phyloP scores from a whole-genome alignment of 2,797 vertebrate genomes.

The Lutjanus campechanus region DNA sequence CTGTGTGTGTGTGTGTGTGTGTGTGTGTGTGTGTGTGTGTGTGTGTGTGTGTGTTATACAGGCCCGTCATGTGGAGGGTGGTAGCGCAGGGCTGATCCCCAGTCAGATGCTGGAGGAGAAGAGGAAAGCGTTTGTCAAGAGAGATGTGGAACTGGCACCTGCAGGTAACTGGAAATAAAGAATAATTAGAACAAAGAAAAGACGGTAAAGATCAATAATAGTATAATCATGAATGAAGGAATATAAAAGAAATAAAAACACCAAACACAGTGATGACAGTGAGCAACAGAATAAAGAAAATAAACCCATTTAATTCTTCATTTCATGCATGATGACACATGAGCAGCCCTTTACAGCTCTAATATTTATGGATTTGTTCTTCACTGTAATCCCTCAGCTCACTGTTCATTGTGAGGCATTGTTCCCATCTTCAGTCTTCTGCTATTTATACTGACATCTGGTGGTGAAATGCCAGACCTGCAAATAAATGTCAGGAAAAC shows the following conservation, averaged over 20 bases:
- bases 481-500: background rate
- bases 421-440: background rate
- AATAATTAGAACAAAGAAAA: background rate
- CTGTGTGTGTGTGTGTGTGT: conserved; percentile 17
- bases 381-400: background rate
- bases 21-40: conserved; percentile 19
- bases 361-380: too few species aligned
- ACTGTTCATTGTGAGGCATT: background rate
- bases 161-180: conserved; percentile 82
- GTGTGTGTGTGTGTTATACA: conserved; percentile 24
- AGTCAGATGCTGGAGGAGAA: conserved; percentile 97
- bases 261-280: background rate
- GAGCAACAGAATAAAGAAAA: background rate
- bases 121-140: conserved; percentile 95
- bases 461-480: conserved; percentile 30
- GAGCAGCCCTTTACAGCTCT: background rate
- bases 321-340: background rate
- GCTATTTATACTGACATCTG: conserved; percentile 50
- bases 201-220: background rate
- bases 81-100: conserved; percentile 93
- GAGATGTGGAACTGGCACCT: conserved; percentile 89
- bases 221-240: background rate
- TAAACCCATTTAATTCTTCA: background rate
- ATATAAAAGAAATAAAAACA: background rate
- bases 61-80: conserved; percentile 89